Base-by-base conservation (phyloP, 2,797 vertebrate species). In the Sebastolobus altivelis region DNA sequence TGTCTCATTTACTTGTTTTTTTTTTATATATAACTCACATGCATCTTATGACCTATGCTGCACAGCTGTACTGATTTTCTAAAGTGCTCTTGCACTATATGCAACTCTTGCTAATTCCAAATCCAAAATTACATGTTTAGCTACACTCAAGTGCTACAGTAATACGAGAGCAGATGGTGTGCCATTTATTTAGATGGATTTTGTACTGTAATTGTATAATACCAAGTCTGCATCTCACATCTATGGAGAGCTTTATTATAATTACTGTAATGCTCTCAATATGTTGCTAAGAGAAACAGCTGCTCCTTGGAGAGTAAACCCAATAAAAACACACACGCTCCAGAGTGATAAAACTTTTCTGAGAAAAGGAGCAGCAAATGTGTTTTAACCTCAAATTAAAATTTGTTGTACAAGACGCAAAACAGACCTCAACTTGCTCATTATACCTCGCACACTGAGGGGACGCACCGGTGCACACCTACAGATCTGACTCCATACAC, bases 211-310 rank as follows among this genome's bases (percentile, higher is more conserved):
- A 79, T 74, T 77, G 59, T 75, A 76, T 66, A 71, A 84, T 77
- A 35, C 33, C 33, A 71, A 85, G 58, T 66, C 56, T 84, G 74
- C 69, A 56, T 72, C 29, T 72, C 56, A 55, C 58, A 69, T 75
- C 65, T 81, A 81, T 69, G 18, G 59, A 77, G 65, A 77, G 60
- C 58, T 72, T 77, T 61, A 83, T 72, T 86, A 74, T 82, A 89
- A 87, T 83, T 81, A 87, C 66, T 55, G 43, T 72, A 76, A 80
- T 59, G 46, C 33, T 75, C 54, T 72, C 80, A 79, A 82, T 81
- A 86, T 83, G 85, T 69, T 75, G 63, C 62, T 68, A 68, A 78
- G 62, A 80, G 67, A 80, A 88, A 73, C 85, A 87, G 76, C 58
- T 81, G 85, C 77, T 91, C 29, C 25, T 63, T 46, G 61, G 46